Conservation (phyloP, 2,113 vertebrate genomes). For the Glareola pratincola region DNA sequence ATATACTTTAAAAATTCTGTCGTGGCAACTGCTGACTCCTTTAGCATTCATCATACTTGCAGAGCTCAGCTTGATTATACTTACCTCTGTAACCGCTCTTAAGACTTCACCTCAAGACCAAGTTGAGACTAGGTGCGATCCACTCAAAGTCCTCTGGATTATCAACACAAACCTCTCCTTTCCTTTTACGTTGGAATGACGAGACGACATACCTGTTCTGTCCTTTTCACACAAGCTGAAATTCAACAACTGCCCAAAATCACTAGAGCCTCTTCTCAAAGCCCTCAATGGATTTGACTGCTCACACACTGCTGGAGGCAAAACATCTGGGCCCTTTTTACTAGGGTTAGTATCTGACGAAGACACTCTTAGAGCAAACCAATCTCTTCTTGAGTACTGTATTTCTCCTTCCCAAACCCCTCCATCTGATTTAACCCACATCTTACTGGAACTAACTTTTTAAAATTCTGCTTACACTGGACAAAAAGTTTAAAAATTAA, state of each 20-base stretch:
- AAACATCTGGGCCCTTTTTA: conserved; percentile 15
- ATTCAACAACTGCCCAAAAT: conserved; percentile 9
- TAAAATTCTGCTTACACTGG: not conserved
- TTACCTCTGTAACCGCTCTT: not conserved
- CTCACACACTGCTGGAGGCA: not conserved
- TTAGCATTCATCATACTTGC: not conserved
- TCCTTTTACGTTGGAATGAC: not conserved
- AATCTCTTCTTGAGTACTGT: not conserved
- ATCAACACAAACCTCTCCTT: not conserved
- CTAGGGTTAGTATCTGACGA: not conserved
- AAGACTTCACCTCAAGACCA: not conserved
- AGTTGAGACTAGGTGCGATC: not conserved
- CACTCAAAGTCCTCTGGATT: not conserved
- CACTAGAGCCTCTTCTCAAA: not conserved
- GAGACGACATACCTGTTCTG: not conserved
- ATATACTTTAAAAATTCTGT: not conserved
- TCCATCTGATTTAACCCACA: not conserved
- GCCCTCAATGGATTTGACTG: not conserved
- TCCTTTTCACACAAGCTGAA: not conserved
- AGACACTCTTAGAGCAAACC: not conserved
- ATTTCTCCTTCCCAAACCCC: not conserved
- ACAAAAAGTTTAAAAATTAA: not conserved
- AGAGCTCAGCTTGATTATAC: not conserved
- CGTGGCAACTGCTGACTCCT: not conserved
- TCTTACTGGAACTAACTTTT: not conserved